A percentile compares a stretch with the other conserved stretches of the same genome.
Evolutionary conservation across 2,797 vertebrate species (phyloP).

Genomic region (Platyrinchus mystaceus): DNA sequence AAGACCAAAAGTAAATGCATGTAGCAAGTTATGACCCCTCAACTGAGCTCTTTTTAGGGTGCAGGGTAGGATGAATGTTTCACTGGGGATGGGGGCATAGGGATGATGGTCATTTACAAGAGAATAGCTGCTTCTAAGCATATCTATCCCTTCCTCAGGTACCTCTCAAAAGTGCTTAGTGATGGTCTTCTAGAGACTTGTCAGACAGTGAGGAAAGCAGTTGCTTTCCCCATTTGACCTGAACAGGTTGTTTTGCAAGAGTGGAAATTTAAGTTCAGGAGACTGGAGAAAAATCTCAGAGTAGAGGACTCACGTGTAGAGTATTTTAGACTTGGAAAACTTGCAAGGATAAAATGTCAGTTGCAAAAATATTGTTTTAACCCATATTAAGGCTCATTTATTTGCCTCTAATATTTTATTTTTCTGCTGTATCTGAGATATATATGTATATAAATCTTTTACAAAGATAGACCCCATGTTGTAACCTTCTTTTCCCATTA

Average conservation of each 20-base stretch:
- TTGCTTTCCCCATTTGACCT: not conserved
- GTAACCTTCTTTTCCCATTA: constrained; percentile 23
- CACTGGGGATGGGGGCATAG: not conserved
- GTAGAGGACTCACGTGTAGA: not conserved
- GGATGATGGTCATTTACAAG: not conserved
- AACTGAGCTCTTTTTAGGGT: not conserved
- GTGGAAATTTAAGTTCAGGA: not conserved
- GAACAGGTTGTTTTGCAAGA: not conserved
- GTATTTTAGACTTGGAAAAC: not conserved
- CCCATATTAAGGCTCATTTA: not conserved
- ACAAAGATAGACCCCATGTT: not conserved
- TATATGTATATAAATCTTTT: not conserved
- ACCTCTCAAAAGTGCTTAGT: not conserved
- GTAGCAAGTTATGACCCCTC: not conserved
- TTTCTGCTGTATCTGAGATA: not conserved
- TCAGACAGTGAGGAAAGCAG: not conserved
- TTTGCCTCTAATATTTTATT: constrained; percentile 31
- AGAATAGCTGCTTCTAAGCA: not conserved
- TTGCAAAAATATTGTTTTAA: not conserved
- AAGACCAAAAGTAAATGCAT: not conserved
- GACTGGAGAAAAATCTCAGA: not conserved
- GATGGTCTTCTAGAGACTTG: too few species aligned
- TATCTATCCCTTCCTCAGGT: not conserved
- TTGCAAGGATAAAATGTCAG: constrained; percentile 57
- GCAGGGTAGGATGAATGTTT: not conserved